These are phyloP conservation scores for Dicrostonyx torquatus DNA, from an alignment of 2,797 vertebrate genomes.

Conservation along the genomic window DNA sequence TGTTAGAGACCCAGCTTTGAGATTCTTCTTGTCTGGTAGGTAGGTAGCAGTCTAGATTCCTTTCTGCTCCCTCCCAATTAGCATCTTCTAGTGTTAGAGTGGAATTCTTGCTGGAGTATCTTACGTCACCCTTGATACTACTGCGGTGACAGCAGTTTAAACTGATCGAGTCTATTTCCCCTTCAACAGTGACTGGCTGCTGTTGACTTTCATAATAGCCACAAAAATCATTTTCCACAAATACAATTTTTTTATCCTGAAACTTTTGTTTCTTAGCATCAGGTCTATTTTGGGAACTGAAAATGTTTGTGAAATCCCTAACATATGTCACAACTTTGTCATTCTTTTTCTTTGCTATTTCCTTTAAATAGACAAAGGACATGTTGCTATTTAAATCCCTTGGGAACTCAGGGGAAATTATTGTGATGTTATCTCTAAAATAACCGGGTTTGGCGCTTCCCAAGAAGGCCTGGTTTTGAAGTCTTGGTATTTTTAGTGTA, in stretches of 20 bases:
- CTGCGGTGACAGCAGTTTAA: background rate
- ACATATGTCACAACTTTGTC: slow-evolving; percentile 59
- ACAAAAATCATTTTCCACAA: background rate
- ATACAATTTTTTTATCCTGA: slow-evolving; percentile 37
- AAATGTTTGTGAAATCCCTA: slow-evolving; percentile 55
- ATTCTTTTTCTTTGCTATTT: slow-evolving; percentile 49
- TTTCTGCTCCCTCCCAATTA: background rate
- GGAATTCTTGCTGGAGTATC: background rate
- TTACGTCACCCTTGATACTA: slow-evolving; percentile 3
- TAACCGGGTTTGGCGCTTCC: slow-evolving; percentile 13
- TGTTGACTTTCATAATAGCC: slow-evolving; percentile 26
- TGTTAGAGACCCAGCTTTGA: background rate
- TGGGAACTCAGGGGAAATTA: slow-evolving; percentile 65
- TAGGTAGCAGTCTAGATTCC: background rate
- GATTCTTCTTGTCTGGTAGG: background rate
- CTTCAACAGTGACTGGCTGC: background rate
- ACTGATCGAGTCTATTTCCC: background rate
- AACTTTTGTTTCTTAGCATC: slow-evolving; percentile 66
- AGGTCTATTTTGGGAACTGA: slow-evolving; percentile 50
- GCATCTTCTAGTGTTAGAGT: background rate
- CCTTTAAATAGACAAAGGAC: slow-evolving; percentile 59
- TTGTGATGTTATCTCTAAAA: slow-evolving; percentile 49
- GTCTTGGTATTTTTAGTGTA: background rate
- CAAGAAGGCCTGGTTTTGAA: slow-evolving; percentile 9
- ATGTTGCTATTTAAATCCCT: slow-evolving; percentile 59